Conservation (phyloP, 2,797 vertebrate species). For the Harpagifer antarcticus region DNA sequence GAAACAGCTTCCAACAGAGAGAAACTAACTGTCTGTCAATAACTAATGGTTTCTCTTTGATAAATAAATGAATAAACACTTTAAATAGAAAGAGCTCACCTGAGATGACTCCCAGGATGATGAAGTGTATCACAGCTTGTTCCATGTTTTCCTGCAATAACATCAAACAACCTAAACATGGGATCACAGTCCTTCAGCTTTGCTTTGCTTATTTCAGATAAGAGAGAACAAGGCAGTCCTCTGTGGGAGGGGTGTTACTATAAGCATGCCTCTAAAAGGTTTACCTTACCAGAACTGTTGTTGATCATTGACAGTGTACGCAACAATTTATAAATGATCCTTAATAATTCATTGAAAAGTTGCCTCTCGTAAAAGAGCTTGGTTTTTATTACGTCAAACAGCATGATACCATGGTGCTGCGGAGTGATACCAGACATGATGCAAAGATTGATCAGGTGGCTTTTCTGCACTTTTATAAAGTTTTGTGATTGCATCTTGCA, state of each 20-base stretch:
- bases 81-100: slow-evolving; percentile 12
- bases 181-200: not conserved
- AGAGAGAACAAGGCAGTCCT: not conserved
- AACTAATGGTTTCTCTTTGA: not conserved
- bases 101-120: slow-evolving; percentile 28
- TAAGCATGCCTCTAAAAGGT: not conserved
- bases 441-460: too few species aligned
- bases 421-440: too few species aligned
- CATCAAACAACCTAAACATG: not conserved
- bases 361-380: too few species aligned
- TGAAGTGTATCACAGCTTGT: not conserved
- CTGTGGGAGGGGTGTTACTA: not conserved
- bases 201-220: not conserved
- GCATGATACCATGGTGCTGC: too few species aligned
- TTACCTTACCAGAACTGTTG: not conserved
- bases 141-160: slow-evolving; percentile 12
- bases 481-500: too few species aligned
- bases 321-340: not conserved
- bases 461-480: too few species aligned
- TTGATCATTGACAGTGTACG: not conserved
- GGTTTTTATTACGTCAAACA: too few species aligned
- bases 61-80: not conserved
- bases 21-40: too few species aligned
- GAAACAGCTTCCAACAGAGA: not conserved
- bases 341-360: too few species aligned